Conservation (phyloP, 2,888 invertebrate species). For the Empis stercorea region DNA sequence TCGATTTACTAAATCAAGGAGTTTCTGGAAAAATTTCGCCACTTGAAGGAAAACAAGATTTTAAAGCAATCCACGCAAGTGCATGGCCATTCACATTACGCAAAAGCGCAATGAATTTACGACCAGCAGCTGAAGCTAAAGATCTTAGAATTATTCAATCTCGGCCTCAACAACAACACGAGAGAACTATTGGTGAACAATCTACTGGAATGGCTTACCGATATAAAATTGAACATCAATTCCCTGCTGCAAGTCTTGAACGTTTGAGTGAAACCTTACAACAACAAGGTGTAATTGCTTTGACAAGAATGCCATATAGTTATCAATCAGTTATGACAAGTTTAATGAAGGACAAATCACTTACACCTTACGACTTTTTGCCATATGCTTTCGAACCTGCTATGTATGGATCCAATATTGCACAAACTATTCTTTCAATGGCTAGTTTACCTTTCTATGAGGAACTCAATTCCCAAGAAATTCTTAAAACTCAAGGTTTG, state of each 20-base stretch:
- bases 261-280: conserved; percentile 5
- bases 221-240: conserved; percentile 41
- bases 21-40: conserved; percentile 40
- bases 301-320: neutral
- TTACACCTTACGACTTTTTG: conserved; percentile 6
- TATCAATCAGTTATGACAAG: conserved; percentile 10
- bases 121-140: conserved; percentile 39
- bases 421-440: conserved; percentile 8
- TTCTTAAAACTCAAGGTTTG: conserved; percentile 5
- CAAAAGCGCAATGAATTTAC: conserved; percentile 42
- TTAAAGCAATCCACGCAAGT: conserved; percentile 44
- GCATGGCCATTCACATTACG: conserved; percentile 50
- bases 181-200: conserved; percentile 37
- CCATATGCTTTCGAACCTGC: conserved; percentile 11
- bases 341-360: conserved; percentile 6
- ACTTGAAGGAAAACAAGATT: conserved; percentile 37
- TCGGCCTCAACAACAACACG: conserved; percentile 26
- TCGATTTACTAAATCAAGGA: conserved; percentile 38
- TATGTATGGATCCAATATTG: neutral
- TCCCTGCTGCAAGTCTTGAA: conserved; percentile 25
- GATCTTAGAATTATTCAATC: conserved; percentile 38
- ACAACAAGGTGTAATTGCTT: conserved; percentile 8
- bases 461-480: conserved; percentile 7
- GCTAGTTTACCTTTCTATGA: conserved; percentile 10
- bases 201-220: conserved; percentile 42